Conservation (phyloP, 2,888 invertebrate species). For the Pantelozetes paolii region DNA sequence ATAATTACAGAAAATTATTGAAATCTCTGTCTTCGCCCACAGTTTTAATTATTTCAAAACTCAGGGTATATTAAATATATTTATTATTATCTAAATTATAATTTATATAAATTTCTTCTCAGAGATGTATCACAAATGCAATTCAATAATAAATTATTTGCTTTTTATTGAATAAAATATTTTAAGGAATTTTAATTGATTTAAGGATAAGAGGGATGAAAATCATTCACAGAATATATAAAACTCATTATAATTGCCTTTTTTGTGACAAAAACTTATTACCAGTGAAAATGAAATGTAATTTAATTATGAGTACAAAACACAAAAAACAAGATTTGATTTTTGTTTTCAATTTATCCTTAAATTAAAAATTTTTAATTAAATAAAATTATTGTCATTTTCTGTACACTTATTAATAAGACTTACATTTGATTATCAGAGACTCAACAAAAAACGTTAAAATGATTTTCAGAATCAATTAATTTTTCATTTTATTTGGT, state of each 20-base stretch:
- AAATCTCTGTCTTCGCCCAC: constrained; percentile 1
- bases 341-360: neutral
- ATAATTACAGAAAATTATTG: constrained; percentile 21
- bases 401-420: neutral
- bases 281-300: neutral
- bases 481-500: neutral
- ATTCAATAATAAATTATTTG: constrained; percentile 3
- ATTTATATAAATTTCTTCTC: neutral
- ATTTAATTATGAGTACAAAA: neutral
- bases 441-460: constrained; percentile 5
- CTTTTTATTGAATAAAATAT: neutral
- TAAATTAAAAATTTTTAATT: neutral
- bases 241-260: neutral
- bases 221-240: neutral
- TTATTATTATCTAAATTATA: constrained; percentile 21
- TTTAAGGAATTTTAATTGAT: constrained; percentile 24
- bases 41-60: neutral
- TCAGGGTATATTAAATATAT: neutral
- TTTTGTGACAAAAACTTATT: neutral
- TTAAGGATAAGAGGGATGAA: neutral
- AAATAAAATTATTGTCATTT: constrained; percentile 1
- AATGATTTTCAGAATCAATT: constrained; percentile 6
- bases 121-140: constrained; percentile 6
- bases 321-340: neutral
- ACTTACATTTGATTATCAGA: too few species aligned